phyloP scores from a whole-genome alignment of 2,113 vertebrate genomes.

The Psilopsiagon aurifrons region DNA sequence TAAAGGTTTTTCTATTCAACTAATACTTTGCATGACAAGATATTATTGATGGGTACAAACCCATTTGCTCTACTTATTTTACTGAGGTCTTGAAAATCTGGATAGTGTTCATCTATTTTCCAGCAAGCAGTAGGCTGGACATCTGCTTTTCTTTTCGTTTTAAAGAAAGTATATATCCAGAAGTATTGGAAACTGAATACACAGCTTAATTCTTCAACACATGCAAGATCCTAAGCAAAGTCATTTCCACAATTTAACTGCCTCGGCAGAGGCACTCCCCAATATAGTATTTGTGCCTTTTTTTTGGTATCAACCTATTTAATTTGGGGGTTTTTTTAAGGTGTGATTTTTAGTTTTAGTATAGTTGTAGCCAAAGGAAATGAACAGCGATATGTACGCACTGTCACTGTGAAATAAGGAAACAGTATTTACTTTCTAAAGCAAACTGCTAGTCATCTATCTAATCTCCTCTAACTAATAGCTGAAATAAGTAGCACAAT shows the following conservation, averaged over 20 bases:
- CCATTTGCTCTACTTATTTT: constrained; percentile 37
- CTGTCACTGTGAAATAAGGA: not conserved
- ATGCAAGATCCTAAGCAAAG: constrained; percentile 14
- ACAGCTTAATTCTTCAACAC: constrained; percentile 17
- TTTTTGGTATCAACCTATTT: not conserved
- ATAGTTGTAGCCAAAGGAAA: not conserved
- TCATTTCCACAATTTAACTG: constrained; percentile 37
- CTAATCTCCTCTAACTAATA: constrained; percentile 14
- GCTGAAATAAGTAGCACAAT: not conserved
- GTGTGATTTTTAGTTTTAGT: not conserved
- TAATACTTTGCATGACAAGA: not conserved
- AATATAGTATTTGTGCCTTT: not conserved
- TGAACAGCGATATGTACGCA: not conserved
- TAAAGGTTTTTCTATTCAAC: constrained; percentile 1
- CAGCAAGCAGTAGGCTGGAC: constrained; percentile 57
- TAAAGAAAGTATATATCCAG: constrained; percentile 60
- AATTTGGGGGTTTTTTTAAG: not conserved
- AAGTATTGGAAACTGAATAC: constrained; percentile 55
- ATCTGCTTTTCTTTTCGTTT: constrained; percentile 54
- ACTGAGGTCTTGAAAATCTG: constrained; percentile 62
- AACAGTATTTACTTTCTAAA: not conserved
- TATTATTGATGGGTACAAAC: constrained; percentile 42
- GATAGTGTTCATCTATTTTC: constrained; percentile 58
- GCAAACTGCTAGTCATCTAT: not conserved
- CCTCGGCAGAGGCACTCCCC: not conserved